phyloP scores from a whole-genome alignment of 2,888 invertebrate genomes.

The Catocala fraxini region DNA sequence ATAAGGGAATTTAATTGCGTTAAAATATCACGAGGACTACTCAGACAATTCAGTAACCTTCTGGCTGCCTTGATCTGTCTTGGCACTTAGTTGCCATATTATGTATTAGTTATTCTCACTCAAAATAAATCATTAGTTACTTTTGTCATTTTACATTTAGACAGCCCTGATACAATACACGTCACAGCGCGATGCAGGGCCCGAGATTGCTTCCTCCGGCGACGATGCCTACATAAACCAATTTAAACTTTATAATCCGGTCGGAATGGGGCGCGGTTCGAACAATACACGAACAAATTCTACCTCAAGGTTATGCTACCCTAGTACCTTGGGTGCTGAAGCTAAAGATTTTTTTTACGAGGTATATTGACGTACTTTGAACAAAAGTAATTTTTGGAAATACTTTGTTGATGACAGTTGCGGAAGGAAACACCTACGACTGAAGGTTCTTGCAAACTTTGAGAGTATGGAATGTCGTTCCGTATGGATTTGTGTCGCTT shows the following conservation, averaged over 20 bases:
- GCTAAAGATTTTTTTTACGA: constrained; percentile 27
- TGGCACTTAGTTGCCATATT: no score
- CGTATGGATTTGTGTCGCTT: background rate
- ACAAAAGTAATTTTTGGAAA: constrained; percentile 29
- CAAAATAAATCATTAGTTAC: background rate
- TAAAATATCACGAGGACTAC: no score
- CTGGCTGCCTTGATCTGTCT: no score
- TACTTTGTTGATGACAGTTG: constrained; percentile 17
- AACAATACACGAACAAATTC: constrained; percentile 53
- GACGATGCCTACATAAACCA: constrained; percentile 53
- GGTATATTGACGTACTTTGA: constrained; percentile 6
- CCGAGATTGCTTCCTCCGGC: constrained; percentile 38
- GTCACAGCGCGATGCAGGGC: constrained; percentile 29
- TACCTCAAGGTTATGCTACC: constrained; percentile 37
- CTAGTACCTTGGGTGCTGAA: constrained; percentile 17
- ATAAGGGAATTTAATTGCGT: no score
- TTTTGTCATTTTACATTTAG: constrained; percentile 1
- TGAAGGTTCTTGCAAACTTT: background rate
- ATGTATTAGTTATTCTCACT: no score
- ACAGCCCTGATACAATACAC: constrained; percentile 18
- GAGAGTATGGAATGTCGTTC: background rate
- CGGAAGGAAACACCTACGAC: background rate
- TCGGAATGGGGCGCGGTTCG: constrained; percentile 40
- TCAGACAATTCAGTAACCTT: no score
- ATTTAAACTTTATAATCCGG: constrained; percentile 63